Conservation (phyloP, 2,797 vertebrate species). For the Poecile montanus region DNA sequence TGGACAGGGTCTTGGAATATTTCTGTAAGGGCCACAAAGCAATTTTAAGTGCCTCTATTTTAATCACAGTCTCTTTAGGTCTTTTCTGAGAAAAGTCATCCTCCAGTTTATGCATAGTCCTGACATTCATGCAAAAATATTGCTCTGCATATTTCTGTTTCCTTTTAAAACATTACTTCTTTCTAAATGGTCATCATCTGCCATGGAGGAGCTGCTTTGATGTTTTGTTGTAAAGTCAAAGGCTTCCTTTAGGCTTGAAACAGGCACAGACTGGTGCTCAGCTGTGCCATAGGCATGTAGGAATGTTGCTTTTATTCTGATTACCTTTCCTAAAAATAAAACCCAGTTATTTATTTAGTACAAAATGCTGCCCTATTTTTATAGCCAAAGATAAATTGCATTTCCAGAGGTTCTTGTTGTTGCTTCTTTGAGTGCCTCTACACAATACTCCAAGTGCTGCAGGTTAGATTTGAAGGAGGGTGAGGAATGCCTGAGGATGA, state of each 20-base stretch:
- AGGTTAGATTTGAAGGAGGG: not conserved
- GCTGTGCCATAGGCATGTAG: not conserved
- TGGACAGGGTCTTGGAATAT: not conserved
- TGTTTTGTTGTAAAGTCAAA: not conserved
- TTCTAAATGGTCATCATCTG: not conserved
- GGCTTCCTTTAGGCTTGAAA: not conserved
- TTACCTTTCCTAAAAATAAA: not conserved
- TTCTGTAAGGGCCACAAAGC: not conserved
- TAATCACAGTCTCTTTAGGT: not conserved
- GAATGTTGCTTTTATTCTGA: not conserved
- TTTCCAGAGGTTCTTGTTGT: not conserved
- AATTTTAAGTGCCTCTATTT: not conserved
- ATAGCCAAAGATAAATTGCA: not conserved
- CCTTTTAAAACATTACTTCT: not conserved
- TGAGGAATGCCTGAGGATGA: not conserved
- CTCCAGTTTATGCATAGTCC: not conserved
- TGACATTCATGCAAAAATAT: not conserved
- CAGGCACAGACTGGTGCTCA: not conserved
- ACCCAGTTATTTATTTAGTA: not conserved
- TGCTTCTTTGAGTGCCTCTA: not conserved
- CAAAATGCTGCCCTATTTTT: constrained; percentile 3
- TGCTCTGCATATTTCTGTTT: not conserved
- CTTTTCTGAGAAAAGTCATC: not conserved
- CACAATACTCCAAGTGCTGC: not conserved
- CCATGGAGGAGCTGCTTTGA: not conserved